These are phyloP conservation scores for Bergia sp. DNA, from an alignment of 92 coral and sea anemone species.

Conservation along the genomic window DNA sequence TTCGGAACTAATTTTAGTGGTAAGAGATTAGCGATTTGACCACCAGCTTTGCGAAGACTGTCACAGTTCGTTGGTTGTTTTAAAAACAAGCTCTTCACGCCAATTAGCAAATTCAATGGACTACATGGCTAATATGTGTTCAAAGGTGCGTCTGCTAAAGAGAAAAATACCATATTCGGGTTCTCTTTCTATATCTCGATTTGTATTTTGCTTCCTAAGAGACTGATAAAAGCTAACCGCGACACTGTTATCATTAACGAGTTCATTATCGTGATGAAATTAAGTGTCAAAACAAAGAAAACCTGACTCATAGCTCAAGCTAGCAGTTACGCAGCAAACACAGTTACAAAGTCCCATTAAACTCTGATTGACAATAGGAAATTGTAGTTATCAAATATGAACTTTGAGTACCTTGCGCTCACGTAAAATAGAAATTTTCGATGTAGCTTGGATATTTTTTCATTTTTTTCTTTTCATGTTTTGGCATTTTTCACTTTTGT, in stretches of 20 bases:
- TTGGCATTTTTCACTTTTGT: not conserved
- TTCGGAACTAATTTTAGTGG: slow-evolving; percentile 33
- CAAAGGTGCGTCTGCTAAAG: not conserved
- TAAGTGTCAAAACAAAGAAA: not conserved
- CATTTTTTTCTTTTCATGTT: too few species aligned
- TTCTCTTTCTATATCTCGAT: slow-evolving; percentile 3
- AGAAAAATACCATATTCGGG: slow-evolving; percentile 30
- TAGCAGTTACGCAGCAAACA: slow-evolving; percentile 1
- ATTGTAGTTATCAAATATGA: not conserved
- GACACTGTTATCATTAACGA: not conserved
- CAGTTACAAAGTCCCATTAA: not conserved
- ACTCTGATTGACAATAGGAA: slow-evolving; percentile 34
- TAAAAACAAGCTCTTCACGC: slow-evolving; percentile 11
- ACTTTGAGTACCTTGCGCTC: not conserved
- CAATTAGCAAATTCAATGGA: slow-evolving; percentile 36
- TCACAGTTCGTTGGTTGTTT: slow-evolving; percentile 28
- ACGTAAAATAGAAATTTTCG: not conserved
- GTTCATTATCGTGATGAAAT: not conserved
- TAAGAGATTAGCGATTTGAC: slow-evolving; percentile 1
- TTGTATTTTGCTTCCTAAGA: not conserved
- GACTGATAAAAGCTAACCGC: not conserved
- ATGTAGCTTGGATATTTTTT: not conserved
- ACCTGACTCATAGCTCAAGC: not conserved
- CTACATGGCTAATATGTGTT: slow-evolving; percentile 19
- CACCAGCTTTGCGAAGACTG: slow-evolving; percentile 28